phyloP scores from a whole-genome alignment of 2,797 vertebrate species.

The Buphagus erythrorhynchus region DNA sequence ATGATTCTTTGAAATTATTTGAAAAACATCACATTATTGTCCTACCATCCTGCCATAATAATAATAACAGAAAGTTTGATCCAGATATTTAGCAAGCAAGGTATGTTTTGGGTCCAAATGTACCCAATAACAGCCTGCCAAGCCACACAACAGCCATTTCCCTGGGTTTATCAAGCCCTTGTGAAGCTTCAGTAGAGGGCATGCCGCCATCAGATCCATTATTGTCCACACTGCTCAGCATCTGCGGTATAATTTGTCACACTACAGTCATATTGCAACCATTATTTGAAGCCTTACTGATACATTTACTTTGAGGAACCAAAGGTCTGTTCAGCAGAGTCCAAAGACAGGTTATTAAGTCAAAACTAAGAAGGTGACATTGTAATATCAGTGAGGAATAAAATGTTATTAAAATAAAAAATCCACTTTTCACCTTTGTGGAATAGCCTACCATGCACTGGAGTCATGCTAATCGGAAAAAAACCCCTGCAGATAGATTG shows the following conservation, averaged over 20 bases:
- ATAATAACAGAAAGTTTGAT: not conserved
- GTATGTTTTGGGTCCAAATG: not conserved
- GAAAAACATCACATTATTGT: not conserved
- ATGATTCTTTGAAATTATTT: not conserved
- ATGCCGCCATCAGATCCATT: not conserved
- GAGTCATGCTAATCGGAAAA: not conserved
- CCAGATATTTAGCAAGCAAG: not conserved
- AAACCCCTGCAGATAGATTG: not conserved
- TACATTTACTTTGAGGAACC: not conserved
- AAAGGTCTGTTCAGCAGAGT: not conserved
- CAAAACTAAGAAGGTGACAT: not conserved
- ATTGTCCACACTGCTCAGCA: not conserved
- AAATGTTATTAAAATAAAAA: not conserved
- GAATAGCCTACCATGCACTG: not conserved
- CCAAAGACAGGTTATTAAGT: not conserved
- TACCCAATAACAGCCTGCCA: not conserved
- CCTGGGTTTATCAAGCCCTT: not conserved
- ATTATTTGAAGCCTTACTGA: not conserved
- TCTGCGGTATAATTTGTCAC: not conserved
- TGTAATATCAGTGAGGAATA: not conserved
- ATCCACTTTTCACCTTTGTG: not conserved
- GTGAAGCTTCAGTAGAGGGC: not conserved
- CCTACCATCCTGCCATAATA: not conserved
- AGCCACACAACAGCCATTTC: not conserved
- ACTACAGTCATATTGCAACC: not conserved